phyloP scores from a whole-genome alignment of 2,888 invertebrate species.

The Phaedon cochleariae region DNA sequence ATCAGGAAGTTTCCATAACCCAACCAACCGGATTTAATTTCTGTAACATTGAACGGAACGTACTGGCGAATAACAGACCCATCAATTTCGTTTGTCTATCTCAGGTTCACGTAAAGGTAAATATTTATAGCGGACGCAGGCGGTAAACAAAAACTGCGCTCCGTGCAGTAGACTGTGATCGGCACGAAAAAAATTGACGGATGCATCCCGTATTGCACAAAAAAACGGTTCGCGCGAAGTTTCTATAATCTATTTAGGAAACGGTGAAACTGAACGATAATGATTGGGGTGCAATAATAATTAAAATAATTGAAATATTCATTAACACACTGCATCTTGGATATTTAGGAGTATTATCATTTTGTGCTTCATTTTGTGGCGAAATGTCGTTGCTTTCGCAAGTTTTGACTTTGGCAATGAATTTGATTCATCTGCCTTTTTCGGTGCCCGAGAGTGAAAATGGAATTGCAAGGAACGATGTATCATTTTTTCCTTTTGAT shows the following conservation, averaged over 20 bases:
- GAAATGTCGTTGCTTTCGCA: conserved; percentile 49
- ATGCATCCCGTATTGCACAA: conserved; percentile 18
- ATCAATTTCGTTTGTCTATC: conserved; percentile 22
- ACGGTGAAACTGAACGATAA: conserved; percentile 1
- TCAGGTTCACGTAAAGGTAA: conserved; percentile 11
- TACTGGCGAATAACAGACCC: conserved; percentile 15
- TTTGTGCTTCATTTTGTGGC: background rate
- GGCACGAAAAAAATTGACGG: conserved; percentile 9
- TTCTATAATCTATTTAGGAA: conserved; percentile 7
- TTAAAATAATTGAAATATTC: background rate
- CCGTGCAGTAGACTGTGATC: conserved; percentile 21
- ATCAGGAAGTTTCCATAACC: background rate
- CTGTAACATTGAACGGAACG: conserved; percentile 16
- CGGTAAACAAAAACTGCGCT: conserved; percentile 25
- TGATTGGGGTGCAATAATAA: background rate
- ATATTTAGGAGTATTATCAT: background rate
- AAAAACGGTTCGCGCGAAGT: background rate
- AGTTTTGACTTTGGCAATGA: conserved; percentile 45
- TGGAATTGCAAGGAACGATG: conserved; percentile 32
- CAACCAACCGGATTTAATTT: conserved; percentile 11
- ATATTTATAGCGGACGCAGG: conserved; percentile 18
- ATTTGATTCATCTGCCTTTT: conserved; percentile 48
- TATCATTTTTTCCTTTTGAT: conserved; percentile 43
- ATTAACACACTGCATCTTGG: background rate
- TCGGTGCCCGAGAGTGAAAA: conserved; percentile 30